These are phyloP conservation scores for Hartigia nigra DNA, from an alignment of 2,888 invertebrate species.

Conservation along the genomic window DNA sequence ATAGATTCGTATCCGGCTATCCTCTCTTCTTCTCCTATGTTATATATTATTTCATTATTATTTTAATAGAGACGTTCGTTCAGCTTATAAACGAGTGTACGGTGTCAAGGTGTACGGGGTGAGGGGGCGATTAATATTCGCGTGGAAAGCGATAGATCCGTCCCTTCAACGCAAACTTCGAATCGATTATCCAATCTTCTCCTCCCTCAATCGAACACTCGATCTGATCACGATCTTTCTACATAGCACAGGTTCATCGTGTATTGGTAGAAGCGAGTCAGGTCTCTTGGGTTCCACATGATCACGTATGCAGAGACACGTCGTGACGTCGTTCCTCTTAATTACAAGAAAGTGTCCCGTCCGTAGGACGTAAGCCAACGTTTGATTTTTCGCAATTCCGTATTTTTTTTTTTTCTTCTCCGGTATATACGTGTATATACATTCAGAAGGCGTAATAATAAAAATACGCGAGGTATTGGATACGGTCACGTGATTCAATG, in stretches of 20 bases:
- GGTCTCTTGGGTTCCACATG: background rate
- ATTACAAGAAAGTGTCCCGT: background rate
- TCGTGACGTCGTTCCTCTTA: background rate
- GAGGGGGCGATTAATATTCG: slow-evolving; percentile 9
- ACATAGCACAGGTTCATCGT: background rate
- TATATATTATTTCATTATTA: slow-evolving; percentile 53
- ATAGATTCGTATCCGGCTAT: slow-evolving; percentile 57
- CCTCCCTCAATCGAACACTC: background rate
- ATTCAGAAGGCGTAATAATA: background rate
- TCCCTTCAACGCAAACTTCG: background rate
- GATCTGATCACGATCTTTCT: background rate
- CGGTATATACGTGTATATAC: background rate
- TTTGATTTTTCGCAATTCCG: background rate
- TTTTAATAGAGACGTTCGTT: slow-evolving; percentile 45
- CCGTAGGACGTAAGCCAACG: background rate
- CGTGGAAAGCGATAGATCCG: slow-evolving; percentile 16
- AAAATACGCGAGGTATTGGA: background rate
- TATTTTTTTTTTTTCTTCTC: background rate
- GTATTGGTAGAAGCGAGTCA: background rate
- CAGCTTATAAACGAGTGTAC: slow-evolving; percentile 44
- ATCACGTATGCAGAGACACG: background rate
- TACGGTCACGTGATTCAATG: background rate
- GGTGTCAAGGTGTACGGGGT: slow-evolving; percentile 32
- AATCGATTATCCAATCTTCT: background rate
- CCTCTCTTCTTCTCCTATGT: slow-evolving; percentile 43